Percentiles rank a stretch among this genome's conserved stretches.
Evolutionary conservation across 2,888 invertebrate genomes (phyloP).

Genomic region (Operophtera brumata): DNA sequence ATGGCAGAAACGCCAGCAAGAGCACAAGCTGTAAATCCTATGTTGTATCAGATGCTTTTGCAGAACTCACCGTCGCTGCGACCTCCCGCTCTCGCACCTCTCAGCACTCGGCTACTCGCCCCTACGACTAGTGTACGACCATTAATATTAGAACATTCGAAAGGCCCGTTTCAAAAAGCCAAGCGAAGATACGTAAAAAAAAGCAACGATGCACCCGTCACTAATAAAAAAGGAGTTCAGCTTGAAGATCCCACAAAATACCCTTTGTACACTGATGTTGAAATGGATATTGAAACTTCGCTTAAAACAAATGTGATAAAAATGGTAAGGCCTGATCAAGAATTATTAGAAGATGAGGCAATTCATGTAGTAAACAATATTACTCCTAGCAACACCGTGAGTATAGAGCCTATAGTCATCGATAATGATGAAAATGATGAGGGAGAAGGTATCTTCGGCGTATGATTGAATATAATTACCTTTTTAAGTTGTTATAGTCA

Average conservation of each 20-base stretch:
- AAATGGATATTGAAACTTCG: background rate
- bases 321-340: background rate
- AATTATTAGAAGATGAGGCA: background rate
- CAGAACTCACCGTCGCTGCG: background rate
- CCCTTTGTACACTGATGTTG: background rate
- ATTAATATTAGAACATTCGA: background rate
- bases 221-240: background rate
- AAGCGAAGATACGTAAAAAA: background rate
- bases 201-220: background rate
- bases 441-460: slow-evolving; percentile 14
- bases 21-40: background rate
- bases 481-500: too few species aligned
- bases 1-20: background rate
- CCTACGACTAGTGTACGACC: background rate
- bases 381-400: background rate
- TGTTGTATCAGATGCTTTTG: background rate
- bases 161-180: background rate
- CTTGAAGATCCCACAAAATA: background rate
- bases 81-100: background rate
- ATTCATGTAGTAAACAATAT: background rate
- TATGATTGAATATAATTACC: background rate
- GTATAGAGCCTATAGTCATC: background rate
- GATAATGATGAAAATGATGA: slow-evolving; percentile 2
- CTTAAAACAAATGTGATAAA: background rate
- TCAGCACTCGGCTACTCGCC: background rate